Evolutionary conservation across 2,888 invertebrate species (phyloP).

Genomic region (Dexiosoma caninum): DNA sequence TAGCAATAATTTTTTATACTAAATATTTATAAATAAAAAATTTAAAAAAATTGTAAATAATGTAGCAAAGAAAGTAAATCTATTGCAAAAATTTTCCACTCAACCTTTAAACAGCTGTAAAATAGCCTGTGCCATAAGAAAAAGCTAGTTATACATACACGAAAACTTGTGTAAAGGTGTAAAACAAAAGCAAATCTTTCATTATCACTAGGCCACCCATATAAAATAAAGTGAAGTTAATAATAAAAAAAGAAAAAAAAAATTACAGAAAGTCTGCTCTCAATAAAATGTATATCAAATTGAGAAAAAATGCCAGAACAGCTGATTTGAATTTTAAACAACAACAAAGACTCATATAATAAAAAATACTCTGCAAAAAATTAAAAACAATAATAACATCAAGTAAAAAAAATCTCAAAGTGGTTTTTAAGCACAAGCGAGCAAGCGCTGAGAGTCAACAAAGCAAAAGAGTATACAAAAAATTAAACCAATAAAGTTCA

Average conservation of each 20-base stretch:
- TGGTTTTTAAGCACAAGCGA: neutral
- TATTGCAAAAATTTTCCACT: constrained; percentile 21
- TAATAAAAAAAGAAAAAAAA: neutral
- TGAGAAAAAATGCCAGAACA: constrained; percentile 1
- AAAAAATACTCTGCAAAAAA: neutral
- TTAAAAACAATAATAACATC: no score
- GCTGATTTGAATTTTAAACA: constrained; percentile 28
- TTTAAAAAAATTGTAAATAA: constrained; percentile 18
- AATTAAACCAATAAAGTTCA: neutral
- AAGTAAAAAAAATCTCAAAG: neutral
- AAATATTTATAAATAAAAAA: neutral
- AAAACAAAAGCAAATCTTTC: constrained; percentile 54
- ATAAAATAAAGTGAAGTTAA: constrained; percentile 44
- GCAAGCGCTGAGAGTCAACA: neutral
- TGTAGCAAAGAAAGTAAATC: neutral
- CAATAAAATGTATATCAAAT: neutral
- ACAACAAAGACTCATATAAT: neutral
- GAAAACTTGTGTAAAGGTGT: constrained; percentile 9
- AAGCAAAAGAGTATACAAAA: neutral
- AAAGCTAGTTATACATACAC: constrained; percentile 40
- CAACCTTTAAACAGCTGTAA: constrained; percentile 50
- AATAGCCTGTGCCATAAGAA: constrained; percentile 4
- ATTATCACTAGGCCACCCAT: constrained; percentile 62
- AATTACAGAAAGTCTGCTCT: constrained; percentile 13
- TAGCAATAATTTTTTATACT: constrained; percentile 3